Evolutionary conservation across 2,113 vertebrate species (phyloP), one percentile per base, ranked within the genome.

Genomic region (Nibea coibor): DNA sequence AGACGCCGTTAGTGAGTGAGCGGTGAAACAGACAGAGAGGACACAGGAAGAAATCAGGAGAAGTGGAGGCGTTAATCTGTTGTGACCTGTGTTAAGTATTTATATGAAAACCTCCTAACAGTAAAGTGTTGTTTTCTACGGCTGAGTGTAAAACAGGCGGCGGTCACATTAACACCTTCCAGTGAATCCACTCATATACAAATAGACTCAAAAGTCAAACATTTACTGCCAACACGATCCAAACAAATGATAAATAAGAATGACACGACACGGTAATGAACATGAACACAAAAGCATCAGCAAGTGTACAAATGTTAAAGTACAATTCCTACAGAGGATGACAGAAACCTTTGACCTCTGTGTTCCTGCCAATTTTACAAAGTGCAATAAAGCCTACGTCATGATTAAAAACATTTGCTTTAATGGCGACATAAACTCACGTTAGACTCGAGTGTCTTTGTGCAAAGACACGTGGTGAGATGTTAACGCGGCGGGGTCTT

Each of bases 191-290:
- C 19, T 42, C 3, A 31, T 0, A 17, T 0, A 48, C 16, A 53
- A 63, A 57, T 10, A 54, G 78, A 61, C 9, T 26, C 1, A 20
- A 68, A 77, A 77, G 48, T 70, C 48, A 80, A 80, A 75, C 22
- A 69, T 88, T 89, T 88, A 90, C 51, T 88, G 61, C 20, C 20
- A 53, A 70, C 39, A 65, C 58, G 63, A 51, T 56, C 50, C 45
- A 70, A 77, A 76, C 77, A 81, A 81, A 82, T 28, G 9, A 82
- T 73, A 70, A 79, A 72, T 86, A 76, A 84, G 54, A 81, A 62
- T 66, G 68, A 48, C 24, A 78, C 78, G 81, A 77, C 50, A 59
- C 16, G 59, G 22, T n/a, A 22, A 76, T 58, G 31, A 73, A 53
- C 20, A 68, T 58, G 4, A 78, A 71, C 65, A 72, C 45, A 26